Conservation (phyloP, 1,140 invertebrate genomes). For the Ephestia elutella region DNA sequence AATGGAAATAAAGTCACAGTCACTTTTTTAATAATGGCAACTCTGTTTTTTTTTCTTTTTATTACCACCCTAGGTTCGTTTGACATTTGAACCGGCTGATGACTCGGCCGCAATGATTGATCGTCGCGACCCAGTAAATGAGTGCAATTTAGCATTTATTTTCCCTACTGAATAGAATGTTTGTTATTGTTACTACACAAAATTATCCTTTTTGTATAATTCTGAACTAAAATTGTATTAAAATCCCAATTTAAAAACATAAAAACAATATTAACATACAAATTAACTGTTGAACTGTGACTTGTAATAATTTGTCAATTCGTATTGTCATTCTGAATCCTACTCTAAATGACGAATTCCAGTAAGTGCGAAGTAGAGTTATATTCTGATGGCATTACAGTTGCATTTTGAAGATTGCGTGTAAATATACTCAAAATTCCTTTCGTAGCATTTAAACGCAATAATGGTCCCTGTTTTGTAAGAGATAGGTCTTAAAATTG, state of each 20-base stretch:
- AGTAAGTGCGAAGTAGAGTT: constrained; percentile 27
- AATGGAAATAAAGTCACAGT: constrained; percentile 74
- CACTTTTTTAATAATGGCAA: constrained; percentile 74
- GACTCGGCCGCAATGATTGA: constrained; percentile 70
- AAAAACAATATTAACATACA: constrained; percentile 53
- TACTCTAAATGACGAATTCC: constrained; percentile 26
- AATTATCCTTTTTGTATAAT: constrained; percentile 15
- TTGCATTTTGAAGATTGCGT: constrained; percentile 34
- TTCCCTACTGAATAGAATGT: constrained; percentile 44
- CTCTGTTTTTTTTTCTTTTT: constrained; percentile 64
- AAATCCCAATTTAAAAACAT: constrained; percentile 19
- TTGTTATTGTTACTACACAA: constrained; percentile 47
- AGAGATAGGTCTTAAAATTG: constrained; percentile 27
- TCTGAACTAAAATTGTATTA: neutral
- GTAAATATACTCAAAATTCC: constrained; percentile 15
- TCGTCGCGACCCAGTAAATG: constrained; percentile 69
- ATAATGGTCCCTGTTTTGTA: constrained; percentile 22
- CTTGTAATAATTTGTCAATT: constrained; percentile 66
- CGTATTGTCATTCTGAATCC: constrained; percentile 55
- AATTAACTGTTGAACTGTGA: constrained; percentile 60
- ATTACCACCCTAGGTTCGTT: constrained; percentile 70
- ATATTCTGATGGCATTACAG: constrained; percentile 19
- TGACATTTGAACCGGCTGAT: constrained; percentile 73
- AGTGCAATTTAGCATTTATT: constrained; percentile 71
- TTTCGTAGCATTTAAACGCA: neutral